Base-by-base conservation (phyloP, 1,140 invertebrate genomes). In the Temnothorax nylanderi region DNA sequence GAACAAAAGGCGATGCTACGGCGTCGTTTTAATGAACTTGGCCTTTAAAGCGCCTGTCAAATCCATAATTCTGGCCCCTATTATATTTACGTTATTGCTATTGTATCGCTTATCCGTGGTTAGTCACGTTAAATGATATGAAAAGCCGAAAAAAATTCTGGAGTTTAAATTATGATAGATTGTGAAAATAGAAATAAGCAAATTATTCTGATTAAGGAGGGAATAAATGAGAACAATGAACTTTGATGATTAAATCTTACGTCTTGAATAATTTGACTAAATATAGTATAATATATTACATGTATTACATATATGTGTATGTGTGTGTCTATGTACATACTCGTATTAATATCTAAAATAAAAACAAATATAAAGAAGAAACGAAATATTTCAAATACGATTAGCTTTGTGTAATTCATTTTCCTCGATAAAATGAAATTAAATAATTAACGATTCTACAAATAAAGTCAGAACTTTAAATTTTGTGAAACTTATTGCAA, bases 41-140 rank as follows among this genome's bases (percentile, higher is more conserved):
- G 26, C 60, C 54, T 74, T 84, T 84, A 84, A 84, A 84, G 41
- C 69, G 34, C 69, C 80, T 84, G 80, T 84, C 80, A 84, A 75
- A 84, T 84, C 32, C 80, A 60, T 47, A 75, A 75, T 60, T 60
- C 69, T 60, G 18, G 8, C n/a, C 8, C 18, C 26, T 34, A 60
- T 84, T 84, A 72, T 82, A 82, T 82, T 82, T 74, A 58, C 41
- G 51, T 82, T 74, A 84, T 60, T 41, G 41, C 41, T 41, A 74
- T 84, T 75, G 44, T 84, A 75, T 75, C 54, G 51, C 58, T 81
- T 58, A n/a, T 71, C 65, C 49, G 21, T n/a, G 67, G 26, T 74
- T 58, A 69, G 13, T 21, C 34, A 37, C 21, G 58, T 75, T 62
- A 84, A 60, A 41, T 54, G 13, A 21, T 5, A 37, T 37, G 11